Percentiles rank a stretch among this genome's conserved stretches.
Evolutionary conservation across 2,888 invertebrate species (phyloP).

Genomic region (Arrhopalites spinosus): DNA sequence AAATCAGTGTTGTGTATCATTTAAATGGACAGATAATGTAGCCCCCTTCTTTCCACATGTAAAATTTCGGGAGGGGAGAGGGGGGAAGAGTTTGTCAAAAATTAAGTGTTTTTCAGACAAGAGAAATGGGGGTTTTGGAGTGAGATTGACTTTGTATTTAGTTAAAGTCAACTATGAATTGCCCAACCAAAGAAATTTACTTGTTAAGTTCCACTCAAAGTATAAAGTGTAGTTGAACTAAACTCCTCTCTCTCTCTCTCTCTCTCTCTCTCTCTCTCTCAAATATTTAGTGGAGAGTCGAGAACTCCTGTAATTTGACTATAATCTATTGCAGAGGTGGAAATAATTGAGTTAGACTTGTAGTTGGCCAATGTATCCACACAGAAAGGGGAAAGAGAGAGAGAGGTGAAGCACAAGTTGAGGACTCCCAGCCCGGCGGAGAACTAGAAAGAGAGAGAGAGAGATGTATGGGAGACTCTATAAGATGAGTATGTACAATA

Average conservation of each 20-base stretch:
- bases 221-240: slow-evolving; percentile 6
- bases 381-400: not conserved
- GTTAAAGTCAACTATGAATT: not conserved
- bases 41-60: no score
- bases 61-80: no score
- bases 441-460: not conserved
- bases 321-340: slow-evolving; percentile 32
- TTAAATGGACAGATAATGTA: no score
- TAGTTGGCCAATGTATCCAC: slow-evolving; percentile 18
- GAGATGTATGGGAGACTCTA: not conserved
- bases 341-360: slow-evolving; percentile 31
- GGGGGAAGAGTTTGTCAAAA: not conserved
- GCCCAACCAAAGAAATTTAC: no score
- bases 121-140: not conserved
- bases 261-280: slow-evolving; percentile 10
- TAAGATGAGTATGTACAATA: no score
- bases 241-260: not conserved
- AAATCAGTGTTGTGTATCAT: no score
- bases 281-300: slow-evolving; percentile 34
- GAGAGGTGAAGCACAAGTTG: not conserved
- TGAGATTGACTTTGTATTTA: not conserved
- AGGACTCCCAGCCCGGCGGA: no score
- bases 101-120: no score
- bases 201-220: no score
- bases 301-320: slow-evolving; percentile 32